Evolutionary conservation across 2,888 invertebrate species (phyloP).

Genomic region (Rhimphoctona megacephalus): DNA sequence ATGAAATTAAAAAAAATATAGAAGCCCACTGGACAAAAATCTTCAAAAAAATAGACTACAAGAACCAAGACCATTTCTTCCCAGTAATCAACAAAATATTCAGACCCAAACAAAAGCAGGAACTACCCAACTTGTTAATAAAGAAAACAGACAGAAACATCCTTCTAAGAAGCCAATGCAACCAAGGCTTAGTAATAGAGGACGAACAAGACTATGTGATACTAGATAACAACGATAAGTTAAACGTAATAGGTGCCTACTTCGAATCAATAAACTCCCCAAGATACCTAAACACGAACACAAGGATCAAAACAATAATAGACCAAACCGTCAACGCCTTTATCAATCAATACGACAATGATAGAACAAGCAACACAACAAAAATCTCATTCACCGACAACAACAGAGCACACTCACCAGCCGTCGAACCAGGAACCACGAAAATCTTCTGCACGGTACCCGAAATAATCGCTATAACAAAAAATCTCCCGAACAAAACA

Average conservation of each 20-base stretch:
- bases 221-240: not conserved
- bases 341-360: constrained; percentile 14
- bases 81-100: constrained; percentile 25
- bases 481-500: constrained; percentile 59
- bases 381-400: not conserved
- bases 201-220: not conserved
- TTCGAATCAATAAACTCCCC: constrained; percentile 33
- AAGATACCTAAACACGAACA: constrained; percentile 6
- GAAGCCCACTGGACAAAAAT: constrained; percentile 26
- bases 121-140: not conserved
- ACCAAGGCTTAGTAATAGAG: no score
- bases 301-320: no score
- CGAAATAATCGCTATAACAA: not conserved
- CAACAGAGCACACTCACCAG: no score
- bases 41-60: constrained; percentile 22
- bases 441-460: not conserved
- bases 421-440: not conserved
- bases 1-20: constrained; percentile 29
- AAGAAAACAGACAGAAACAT: not conserved
- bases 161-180: not conserved
- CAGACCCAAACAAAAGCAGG: not conserved
- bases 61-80: constrained; percentile 9
- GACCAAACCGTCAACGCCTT: constrained; percentile 4
- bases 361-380: constrained; percentile 19
- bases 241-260: constrained; percentile 4